These are phyloP conservation scores for Omphaloscelis lunosa DNA, from an alignment of 2,888 invertebrate genomes.

Conservation along the genomic window DNA sequence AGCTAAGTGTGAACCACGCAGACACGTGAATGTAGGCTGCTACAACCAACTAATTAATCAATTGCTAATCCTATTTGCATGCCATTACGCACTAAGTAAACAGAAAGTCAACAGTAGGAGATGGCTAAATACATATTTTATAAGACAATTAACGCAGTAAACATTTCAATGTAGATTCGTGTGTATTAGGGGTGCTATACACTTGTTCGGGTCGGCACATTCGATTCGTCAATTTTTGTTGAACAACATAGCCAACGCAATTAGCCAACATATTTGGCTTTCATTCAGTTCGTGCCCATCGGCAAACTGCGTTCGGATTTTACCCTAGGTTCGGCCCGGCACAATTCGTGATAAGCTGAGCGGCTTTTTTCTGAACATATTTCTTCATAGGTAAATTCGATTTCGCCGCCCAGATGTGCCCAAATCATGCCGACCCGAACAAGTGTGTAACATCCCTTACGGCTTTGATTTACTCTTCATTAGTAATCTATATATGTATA, in stretches of 20 bases:
- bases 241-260: background rate
- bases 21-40: background rate
- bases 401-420: background rate
- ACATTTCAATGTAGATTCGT: slow-evolving; percentile 26
- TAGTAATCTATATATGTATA: slow-evolving; percentile 29
- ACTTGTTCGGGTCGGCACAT: slow-evolving; percentile 2
- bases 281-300: background rate
- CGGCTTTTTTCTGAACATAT: background rate
- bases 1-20: slow-evolving; percentile 12
- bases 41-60: slow-evolving; percentile 58
- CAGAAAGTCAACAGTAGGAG: slow-evolving; percentile 62
- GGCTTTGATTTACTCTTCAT: slow-evolving; percentile 33
- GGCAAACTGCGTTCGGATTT: background rate
- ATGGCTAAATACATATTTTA: slow-evolving; percentile 66
- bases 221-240: background rate
- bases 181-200: background rate
- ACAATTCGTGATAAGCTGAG: background rate
- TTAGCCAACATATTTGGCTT: background rate
- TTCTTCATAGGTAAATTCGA: background rate
- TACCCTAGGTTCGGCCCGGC: too few relatives aligned
- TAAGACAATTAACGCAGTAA: slow-evolving; percentile 60
- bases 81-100: slow-evolving; percentile 61
- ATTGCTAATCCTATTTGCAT: slow-evolving; percentile 65
- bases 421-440: background rate
- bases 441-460: background rate